Evolutionary conservation across 1,140 invertebrate genomes (phyloP).

Genomic region (Neodiprion pinetum): DNA sequence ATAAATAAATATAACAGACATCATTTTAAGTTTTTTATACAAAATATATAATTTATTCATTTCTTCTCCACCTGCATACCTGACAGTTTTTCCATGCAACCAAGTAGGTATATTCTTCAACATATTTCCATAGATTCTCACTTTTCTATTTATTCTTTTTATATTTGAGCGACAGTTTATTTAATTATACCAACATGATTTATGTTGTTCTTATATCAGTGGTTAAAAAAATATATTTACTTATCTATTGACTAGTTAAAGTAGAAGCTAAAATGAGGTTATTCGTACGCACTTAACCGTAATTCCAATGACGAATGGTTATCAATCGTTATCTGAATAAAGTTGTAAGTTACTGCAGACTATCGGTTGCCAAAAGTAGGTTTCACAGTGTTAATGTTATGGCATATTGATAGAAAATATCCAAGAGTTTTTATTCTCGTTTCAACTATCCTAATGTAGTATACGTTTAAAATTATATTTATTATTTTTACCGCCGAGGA

Average conservation of each 20-base stretch:
- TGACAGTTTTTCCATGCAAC: too few relatives aligned
- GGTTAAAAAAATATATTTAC: conserved; percentile 52
- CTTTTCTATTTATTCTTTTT: not conserved
- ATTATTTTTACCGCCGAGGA: too few relatives aligned
- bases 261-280: not conserved
- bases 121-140: not conserved
- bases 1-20: not conserved
- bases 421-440: too few relatives aligned
- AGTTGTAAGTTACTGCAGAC: too few relatives aligned
- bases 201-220: conserved; percentile 14
- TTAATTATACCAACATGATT: not conserved
- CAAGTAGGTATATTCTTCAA: not conserved
- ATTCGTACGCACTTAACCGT: too few relatives aligned
- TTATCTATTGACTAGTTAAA: conserved; percentile 51
- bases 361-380: too few relatives aligned
- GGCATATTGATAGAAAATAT: too few relatives aligned
- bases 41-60: not conserved
- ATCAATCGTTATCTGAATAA: not conserved
- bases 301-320: not conserved
- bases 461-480: too few relatives aligned
- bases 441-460: too few relatives aligned
- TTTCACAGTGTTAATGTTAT: too few relatives aligned
- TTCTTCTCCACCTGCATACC: not conserved
- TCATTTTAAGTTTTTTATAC: not conserved
- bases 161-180: conserved; percentile 2